These are phyloP conservation scores for Suillia variegata DNA, from an alignment of 2,888 invertebrate species.

Conservation along the genomic window DNA sequence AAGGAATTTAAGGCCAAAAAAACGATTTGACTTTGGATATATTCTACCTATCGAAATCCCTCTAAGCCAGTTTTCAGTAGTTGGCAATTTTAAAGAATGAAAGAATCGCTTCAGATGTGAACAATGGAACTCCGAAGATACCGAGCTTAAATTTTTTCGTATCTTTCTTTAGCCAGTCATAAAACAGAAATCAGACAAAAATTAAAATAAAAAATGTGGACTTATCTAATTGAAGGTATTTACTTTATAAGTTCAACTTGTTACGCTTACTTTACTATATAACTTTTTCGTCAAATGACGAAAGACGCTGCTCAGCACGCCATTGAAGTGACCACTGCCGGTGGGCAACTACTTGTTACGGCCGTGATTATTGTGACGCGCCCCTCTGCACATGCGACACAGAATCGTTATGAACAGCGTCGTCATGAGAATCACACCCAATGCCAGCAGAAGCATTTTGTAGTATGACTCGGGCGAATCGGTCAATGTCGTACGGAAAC, in stretches of 20 bases:
- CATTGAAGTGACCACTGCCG: conserved; percentile 26
- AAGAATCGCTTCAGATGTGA: too few relatives aligned
- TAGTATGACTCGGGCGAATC: conserved; percentile 54
- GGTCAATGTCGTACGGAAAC: conserved; percentile 65
- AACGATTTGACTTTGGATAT: too few relatives aligned
- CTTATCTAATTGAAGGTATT: too few relatives aligned
- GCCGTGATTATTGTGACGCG: conserved; percentile 28
- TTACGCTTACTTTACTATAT: background rate
- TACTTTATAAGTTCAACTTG: background rate
- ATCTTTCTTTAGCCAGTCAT: too few relatives aligned
- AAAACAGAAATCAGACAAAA: background rate
- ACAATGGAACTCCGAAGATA: too few relatives aligned
- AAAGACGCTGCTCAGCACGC: too few relatives aligned
- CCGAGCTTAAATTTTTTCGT: too few relatives aligned
- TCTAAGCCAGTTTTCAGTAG: too few relatives aligned
- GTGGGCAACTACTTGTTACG: conserved; percentile 24
- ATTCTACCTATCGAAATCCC: too few relatives aligned
- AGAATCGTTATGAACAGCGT: conserved; percentile 56
- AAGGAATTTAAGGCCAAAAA: too few relatives aligned
- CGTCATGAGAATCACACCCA: conserved; percentile 54
- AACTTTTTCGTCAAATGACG: background rate
- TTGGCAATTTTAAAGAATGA: too few relatives aligned
- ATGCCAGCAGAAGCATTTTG: conserved; percentile 53
- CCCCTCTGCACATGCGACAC: conserved; percentile 53
- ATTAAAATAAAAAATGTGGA: too few relatives aligned